Evolutionary conservation across 2,797 vertebrate species (phyloP), one percentile per base, ranked within the genome.

Genomic region (Toxotes lorentzi): DNA sequence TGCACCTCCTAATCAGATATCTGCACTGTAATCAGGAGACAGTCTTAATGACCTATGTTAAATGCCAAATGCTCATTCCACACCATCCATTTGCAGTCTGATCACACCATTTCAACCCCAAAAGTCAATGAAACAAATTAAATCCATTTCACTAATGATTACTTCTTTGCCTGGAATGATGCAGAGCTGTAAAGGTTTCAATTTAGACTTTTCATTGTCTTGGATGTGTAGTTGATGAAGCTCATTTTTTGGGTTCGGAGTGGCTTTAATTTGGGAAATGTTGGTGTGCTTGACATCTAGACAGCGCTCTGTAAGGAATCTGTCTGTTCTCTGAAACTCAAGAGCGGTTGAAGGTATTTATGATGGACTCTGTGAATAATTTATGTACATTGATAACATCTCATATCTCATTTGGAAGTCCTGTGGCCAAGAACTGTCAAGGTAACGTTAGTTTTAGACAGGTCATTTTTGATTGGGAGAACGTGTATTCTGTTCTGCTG

Each of bases 301-400:
- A 86, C 72, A 69, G 69, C 14, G 2, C 60, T 71, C 57, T 57
- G 57, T 50, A 59, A 71, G 62, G 62, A 81, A 83, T 16, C 61
- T 73, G 76, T 74, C 79, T 85, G 54, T 79, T 77, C 75, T 84
- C 45, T 78, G 56, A 70, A 78, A 75, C 68, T 65, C 47, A 32
- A 67, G 70, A 68, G 41, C 62, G 63, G 34, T 63, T 73, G 27
- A 76, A 87, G 70, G 73, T 82, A 84, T 81, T 91, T 86, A 86
- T 89, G 78, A 87, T 53, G 34, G 32, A 48, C 68, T 56, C 13
- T 0, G 57, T 93, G 84, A 94, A 94, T 93, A 86, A 90, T 93
- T 89, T 56, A 91, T 82, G 65, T n/a, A 8, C 71, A 81, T 89
- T 56, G 35, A 86, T 91, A 86, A 77, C 51, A 50, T 71, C 72